These are phyloP conservation scores for Urechis unicinctus DNA, from an alignment of 2,888 invertebrate genomes.

Conservation along the genomic window DNA sequence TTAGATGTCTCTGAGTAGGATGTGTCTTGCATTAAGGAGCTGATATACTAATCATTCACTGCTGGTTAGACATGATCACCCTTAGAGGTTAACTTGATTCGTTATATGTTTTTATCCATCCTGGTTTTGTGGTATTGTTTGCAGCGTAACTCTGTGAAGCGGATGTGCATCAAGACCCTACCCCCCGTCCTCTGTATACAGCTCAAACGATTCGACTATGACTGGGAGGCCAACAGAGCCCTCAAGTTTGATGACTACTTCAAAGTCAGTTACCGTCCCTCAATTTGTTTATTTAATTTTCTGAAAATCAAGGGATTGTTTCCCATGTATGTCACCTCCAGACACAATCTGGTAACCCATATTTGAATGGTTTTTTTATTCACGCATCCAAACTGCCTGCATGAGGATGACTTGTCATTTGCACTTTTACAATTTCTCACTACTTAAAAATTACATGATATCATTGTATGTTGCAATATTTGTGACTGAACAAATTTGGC, in stretches of 20 bases:
- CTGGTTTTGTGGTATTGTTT: too few relatives aligned
- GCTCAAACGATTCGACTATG: slow-evolving; percentile 56
- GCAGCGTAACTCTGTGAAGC: slow-evolving; percentile 53
- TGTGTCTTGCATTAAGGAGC: slow-evolving; percentile 1
- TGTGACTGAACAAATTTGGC: neutral
- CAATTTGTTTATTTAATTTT: neutral
- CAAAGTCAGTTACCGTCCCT: slow-evolving; percentile 27
- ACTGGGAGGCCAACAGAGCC: slow-evolving; percentile 54
- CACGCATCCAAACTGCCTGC: too few relatives aligned
- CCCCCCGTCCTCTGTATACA: slow-evolving; percentile 55
- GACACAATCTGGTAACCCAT: too few relatives aligned
- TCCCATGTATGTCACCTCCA: neutral
- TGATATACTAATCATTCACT: too few relatives aligned
- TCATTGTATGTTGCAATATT: too few relatives aligned
- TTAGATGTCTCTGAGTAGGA: neutral
- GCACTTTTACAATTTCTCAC: too few relatives aligned
- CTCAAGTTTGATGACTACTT: slow-evolving; percentile 56
- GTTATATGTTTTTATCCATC: too few relatives aligned
- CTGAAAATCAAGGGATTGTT: neutral
- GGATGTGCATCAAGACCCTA: slow-evolving; percentile 53
- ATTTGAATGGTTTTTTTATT: too few relatives aligned
- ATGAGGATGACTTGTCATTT: too few relatives aligned
- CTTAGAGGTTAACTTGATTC: too few relatives aligned
- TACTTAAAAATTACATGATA: too few relatives aligned
- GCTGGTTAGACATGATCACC: too few relatives aligned